Base-by-base conservation (phyloP, 2,888 invertebrate species). In the Vandiemenella viatica region DNA sequence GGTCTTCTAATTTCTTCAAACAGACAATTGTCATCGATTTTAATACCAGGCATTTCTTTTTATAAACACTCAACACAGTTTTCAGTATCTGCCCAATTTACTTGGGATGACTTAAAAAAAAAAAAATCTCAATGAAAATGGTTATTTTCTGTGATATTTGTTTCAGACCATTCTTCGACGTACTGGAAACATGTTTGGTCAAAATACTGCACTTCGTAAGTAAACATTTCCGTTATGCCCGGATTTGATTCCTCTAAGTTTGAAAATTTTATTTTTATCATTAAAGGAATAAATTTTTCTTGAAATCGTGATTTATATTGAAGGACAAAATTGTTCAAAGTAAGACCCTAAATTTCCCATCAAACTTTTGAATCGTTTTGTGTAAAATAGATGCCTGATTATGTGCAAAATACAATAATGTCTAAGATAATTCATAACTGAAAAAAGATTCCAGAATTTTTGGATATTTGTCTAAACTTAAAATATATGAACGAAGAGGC, bases 391-490 rank as follows among this genome's bases (percentile, higher is more conserved):
- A 46, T 44, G 40, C 44, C n/a, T 46, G 38, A 44, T 48, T 48
- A 44, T 48, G 48, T 45, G 59, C 49, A 57, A 50, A 48, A 51
- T 51, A 51, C 46, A 43, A 37, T 51, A 49, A 49, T 47, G 44
- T 40, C 53, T 61, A 56, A 44, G 55, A 55, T 37, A 55, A 47
- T 41, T 55, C 55, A 50, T 57, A 51, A 49, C 57, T 48, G 51
- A 60, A 60, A 52, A 60, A 58, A 42, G 48, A 47, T 43, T 56
- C 52, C 49, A 59, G 50, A 50, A 59, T 53, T 55, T 48, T 56
- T 43, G 59, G 58, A 55, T 55, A 57, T 55, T 58, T 58, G 45
- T 57, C 57, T 26, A 57, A 42, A 43, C 56, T 56, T 54, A 58
- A 53, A 26, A 26, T 8, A 26, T 26, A 26, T 26, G 26, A 26